These are phyloP conservation scores for Hydrochoerus hydrochaeris DNA, from an alignment of 2,113 vertebrate genomes.

Conservation along the genomic window DNA sequence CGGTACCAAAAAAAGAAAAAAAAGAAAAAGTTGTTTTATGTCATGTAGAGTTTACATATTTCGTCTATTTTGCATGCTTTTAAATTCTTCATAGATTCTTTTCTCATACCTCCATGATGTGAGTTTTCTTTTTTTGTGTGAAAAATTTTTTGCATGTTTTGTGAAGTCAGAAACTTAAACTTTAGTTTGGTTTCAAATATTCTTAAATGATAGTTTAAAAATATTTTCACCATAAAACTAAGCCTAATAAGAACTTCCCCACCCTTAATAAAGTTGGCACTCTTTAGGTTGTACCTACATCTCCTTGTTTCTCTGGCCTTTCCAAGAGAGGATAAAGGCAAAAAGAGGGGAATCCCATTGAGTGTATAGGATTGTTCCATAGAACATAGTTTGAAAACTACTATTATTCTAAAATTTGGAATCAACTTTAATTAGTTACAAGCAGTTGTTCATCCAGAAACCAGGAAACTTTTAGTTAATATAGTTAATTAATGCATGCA, in stretches of 20 bases:
- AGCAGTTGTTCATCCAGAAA: background rate
- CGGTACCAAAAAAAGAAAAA: too few relatives aligned
- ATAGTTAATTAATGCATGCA: conserved; percentile 33
- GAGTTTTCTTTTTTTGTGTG: background rate
- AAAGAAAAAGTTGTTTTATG: conserved; percentile 13
- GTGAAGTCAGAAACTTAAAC: background rate
- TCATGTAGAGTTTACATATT: background rate
- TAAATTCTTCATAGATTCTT: background rate
- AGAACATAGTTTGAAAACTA: background rate
- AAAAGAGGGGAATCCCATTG: background rate
- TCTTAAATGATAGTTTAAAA: background rate
- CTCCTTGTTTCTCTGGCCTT: background rate
- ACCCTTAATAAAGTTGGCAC: background rate
- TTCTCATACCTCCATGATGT: background rate
- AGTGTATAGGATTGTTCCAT: background rate
- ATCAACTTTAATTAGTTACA: background rate
- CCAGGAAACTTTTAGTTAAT: conserved; percentile 39
- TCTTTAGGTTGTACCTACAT: background rate
- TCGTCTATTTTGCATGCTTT: background rate
- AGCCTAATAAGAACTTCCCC: background rate
- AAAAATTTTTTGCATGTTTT: background rate
- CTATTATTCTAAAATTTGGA: background rate
- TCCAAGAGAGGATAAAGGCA: background rate
- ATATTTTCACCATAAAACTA: background rate
- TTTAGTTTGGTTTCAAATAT: conserved; percentile 28